These are phyloP conservation scores for Euphydryas editha DNA, from an alignment of 2,888 invertebrate genomes.

Conservation along the genomic window DNA sequence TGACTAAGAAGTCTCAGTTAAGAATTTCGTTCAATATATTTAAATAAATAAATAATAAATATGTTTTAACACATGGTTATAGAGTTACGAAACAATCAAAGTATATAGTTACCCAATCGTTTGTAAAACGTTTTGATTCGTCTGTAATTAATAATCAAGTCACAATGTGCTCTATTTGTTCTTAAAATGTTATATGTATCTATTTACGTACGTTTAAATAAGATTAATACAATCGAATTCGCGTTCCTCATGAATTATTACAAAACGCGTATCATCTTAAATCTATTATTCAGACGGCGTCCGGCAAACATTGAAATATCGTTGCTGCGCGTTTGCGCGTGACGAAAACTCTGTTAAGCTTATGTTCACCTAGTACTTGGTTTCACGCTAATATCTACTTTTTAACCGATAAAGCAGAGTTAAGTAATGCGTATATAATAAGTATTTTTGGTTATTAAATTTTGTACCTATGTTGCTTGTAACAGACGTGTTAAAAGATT, in stretches of 20 bases:
- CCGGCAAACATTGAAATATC: slow-evolving; percentile 44
- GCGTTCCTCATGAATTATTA: slow-evolving; percentile 24
- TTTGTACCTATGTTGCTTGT: too few relatives aligned
- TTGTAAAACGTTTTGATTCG: not conserved
- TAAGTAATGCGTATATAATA: not conserved
- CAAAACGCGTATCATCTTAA: slow-evolving; percentile 44
- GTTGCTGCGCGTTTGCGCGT: slow-evolving; percentile 32
- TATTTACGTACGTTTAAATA: not conserved
- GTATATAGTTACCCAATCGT: not conserved
- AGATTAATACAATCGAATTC: slow-evolving; percentile 4
- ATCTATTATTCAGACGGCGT: slow-evolving; percentile 54
- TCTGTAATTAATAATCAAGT: not conserved
- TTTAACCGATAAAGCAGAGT: not conserved
- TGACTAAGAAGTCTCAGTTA: too few relatives aligned
- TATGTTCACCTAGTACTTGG: slow-evolving; percentile 6
- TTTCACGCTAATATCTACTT: slow-evolving; percentile 1
- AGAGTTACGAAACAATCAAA: not conserved
- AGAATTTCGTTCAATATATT: too few relatives aligned
- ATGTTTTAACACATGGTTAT: too few relatives aligned
- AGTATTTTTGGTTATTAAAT: too few relatives aligned
- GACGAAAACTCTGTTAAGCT: slow-evolving; percentile 13
- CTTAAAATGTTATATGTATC: slow-evolving; percentile 10
- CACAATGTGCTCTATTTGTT: not conserved
- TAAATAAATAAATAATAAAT: too few relatives aligned
- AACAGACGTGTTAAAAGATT: too few relatives aligned